These are phyloP conservation scores for Apodemia zela DNA, from an alignment of 2,888 invertebrate genomes.

Conservation along the genomic window DNA sequence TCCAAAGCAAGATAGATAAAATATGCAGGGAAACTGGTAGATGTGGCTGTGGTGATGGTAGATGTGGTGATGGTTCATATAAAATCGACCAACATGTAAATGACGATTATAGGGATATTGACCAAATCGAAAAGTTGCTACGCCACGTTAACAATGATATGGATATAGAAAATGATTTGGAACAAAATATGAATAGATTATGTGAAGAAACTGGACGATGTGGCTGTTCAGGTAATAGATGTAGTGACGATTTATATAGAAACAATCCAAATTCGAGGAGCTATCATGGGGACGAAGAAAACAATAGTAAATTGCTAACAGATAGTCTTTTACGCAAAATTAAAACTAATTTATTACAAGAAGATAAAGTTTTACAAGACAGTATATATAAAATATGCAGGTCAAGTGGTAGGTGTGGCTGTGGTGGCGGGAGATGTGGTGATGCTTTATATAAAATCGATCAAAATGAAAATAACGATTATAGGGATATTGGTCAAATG, in stretches of 20 bases:
- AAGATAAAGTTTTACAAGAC: neutral
- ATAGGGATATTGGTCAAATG: slow-evolving; percentile 22
- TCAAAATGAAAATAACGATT: neutral
- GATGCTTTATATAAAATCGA: neutral
- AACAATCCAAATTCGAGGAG: neutral
- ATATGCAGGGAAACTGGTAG: neutral
- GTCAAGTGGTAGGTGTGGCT: neutral
- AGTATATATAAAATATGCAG: neutral
- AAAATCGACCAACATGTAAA: neutral
- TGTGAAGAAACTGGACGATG: slow-evolving; percentile 33
- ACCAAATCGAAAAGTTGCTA: slow-evolving; percentile 27
- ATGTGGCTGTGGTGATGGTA: neutral
- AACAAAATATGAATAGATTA: slow-evolving; percentile 22
- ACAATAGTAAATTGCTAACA: neutral
- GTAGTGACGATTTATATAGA: slow-evolving; percentile 19
- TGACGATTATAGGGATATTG: slow-evolving; percentile 6
- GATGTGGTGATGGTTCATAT: neutral
- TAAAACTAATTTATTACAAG: neutral
- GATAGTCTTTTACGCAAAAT: neutral
- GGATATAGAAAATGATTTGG: slow-evolving; percentile 10
- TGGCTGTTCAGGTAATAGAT: slow-evolving; percentile 29
- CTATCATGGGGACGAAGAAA: neutral
- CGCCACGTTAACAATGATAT: slow-evolving; percentile 21
- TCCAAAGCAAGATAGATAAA: neutral
- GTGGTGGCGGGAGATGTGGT: neutral